Evolutionary conservation across 2,797 vertebrate species (phyloP).

Genomic region (Tiaroga cobitis): DNA sequence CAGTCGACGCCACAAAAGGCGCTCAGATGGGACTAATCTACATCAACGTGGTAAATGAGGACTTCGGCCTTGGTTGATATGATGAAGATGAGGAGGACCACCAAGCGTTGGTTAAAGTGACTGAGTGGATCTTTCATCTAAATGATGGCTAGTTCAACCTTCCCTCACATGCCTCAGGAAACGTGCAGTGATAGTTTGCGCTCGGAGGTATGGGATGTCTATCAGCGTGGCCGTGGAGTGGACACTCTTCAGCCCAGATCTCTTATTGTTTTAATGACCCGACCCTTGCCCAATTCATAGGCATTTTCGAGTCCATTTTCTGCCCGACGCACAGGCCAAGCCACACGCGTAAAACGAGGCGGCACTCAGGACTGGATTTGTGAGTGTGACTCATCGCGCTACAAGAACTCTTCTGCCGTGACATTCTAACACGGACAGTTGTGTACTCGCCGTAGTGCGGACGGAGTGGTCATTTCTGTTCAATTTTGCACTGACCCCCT

Average conservation of each 20-base stretch:
- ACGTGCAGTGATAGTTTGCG: constrained; percentile 11
- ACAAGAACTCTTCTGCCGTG: constrained; percentile 36
- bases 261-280: constrained; percentile 57
- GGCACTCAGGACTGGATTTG: constrained; percentile 30
- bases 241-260: constrained; percentile 52
- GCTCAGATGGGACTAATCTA: constrained; percentile 14
- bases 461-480: constrained; percentile 49
- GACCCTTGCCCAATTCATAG: constrained; percentile 29
- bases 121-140: constrained; percentile 49
- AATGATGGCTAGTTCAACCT: constrained; percentile 38
- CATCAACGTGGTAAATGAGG: constrained; percentile 30
- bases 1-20: neutral
- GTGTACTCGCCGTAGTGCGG: constrained; percentile 22
- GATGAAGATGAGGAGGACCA: constrained; percentile 2
- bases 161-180: constrained; percentile 24
- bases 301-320: constrained; percentile 37
- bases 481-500: constrained; percentile 42
- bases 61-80: constrained; percentile 11
- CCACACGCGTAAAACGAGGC: constrained; percentile 2
- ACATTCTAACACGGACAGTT: constrained; percentile 42
- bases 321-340: neutral
- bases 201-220: constrained; percentile 42
- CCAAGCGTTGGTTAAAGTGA: constrained; percentile 28
- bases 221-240: constrained; percentile 32
- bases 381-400: constrained; percentile 27